Evolutionary conservation across 2,113 vertebrate species (phyloP), one percentile per base, ranked within the genome.

Genomic region (Periophthalmodon schlosseri): DNA sequence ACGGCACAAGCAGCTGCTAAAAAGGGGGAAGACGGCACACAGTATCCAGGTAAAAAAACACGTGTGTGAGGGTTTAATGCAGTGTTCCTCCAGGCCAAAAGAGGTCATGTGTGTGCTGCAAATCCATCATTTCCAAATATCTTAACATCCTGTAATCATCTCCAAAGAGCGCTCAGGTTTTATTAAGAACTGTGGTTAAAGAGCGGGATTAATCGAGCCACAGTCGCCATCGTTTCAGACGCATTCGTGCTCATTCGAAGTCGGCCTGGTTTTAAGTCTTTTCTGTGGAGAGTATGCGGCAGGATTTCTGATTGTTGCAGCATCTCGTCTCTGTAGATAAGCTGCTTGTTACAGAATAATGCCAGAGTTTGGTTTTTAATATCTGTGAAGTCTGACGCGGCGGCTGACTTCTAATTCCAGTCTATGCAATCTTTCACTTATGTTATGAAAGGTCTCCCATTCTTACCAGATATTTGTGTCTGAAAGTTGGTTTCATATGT

Each of bases 61-160:
- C 69, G 49, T 46, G 23, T 13, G 21, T 34, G 63, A 68, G 85
- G 74, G 75, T 81, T 73, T 72, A 83, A 79, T 90, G 91, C 78
- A 90, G 88, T 92, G 86, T 86, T 83, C 70, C 84, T 79, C 50
- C 21, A 86, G 86, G 86, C 87, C 87, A 90, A 90, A 87, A 92
- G 90, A 87, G 86, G 91, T 92, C 87, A 89, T 90, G 73, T 90
- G 89, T 90, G 88, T 89, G 87, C 89, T 88, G 77, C 81, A 79
- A 86, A 90, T 88, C 88, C 77, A 88, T 88, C 90, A 90, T 68
- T 78, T 84, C 78, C 75, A 70, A 28, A 78, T 78, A 75, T 81
- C 83, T 85, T 86, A 82, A 89, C 82, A 84, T 90, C 75, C 79
- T 79, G 76, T 84, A 76, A 88, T 88, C 79, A 88, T 85, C 79